Evolutionary conservation across 2,888 invertebrate genomes (phyloP).

Genomic region (Polymixis flavicincta): DNA sequence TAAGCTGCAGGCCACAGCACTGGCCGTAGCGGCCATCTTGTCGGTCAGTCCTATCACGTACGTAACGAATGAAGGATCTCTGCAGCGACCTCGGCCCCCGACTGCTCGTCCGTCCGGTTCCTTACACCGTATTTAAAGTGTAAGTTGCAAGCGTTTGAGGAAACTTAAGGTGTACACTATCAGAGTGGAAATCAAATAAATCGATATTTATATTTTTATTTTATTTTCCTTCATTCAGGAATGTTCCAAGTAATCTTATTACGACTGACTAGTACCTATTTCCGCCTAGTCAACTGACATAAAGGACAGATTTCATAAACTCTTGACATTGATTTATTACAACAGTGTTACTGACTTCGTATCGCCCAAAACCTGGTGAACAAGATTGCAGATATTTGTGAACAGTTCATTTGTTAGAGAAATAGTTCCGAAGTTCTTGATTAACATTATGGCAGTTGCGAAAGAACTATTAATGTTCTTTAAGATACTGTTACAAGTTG

Average conservation of each 20-base stretch:
- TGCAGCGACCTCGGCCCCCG: conserved; percentile 71
- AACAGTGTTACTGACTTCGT: conserved; percentile 28
- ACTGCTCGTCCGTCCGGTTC: conserved; percentile 42
- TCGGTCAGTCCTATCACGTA: conserved; percentile 79
- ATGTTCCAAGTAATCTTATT: not conserved
- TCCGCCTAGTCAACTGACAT: conserved; percentile 23
- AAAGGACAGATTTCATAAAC: conserved; percentile 43
- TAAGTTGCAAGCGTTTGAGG: conserved; percentile 40
- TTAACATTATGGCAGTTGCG: conserved; percentile 43
- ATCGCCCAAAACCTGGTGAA: conserved; percentile 40
- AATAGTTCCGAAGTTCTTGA: conserved; percentile 57
- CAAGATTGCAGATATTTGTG: conserved; percentile 48
- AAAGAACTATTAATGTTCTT: conserved; percentile 55
- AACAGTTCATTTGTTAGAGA: conserved; percentile 54
- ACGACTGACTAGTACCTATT: conserved; percentile 7
- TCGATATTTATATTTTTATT: not conserved
- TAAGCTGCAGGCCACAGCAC: conserved; percentile 70
- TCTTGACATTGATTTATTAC: conserved; percentile 56
- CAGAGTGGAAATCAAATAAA: not conserved
- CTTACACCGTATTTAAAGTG: conserved; percentile 54
- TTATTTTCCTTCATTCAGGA: not conserved
- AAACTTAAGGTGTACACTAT: conserved; percentile 27
- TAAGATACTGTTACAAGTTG: conserved; percentile 43
- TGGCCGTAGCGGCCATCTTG: conserved; percentile 65
- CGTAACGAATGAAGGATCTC: conserved; percentile 79